Percentiles rank a stretch among this genome's conserved stretches.
Evolutionary conservation across 2,888 invertebrate genomes (phyloP).

Genomic region (Heteromyza rotundicornis): DNA sequence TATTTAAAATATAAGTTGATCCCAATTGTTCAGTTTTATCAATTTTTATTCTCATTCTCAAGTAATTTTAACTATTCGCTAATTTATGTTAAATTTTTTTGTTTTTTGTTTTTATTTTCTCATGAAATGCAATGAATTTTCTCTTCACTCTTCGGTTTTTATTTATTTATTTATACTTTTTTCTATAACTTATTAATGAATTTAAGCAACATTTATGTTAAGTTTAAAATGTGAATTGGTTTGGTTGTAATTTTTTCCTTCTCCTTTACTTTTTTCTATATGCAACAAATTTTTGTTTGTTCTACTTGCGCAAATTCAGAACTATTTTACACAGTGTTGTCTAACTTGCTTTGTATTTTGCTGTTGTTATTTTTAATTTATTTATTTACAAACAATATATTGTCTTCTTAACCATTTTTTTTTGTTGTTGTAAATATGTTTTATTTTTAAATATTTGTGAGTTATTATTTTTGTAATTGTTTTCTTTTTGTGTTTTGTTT

Average conservation of each 20-base stretch:
- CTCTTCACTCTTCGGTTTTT: conserved; percentile 19
- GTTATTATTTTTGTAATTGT: conserved; percentile 5
- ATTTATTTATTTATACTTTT: conserved; percentile 26
- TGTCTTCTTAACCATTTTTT: neutral
- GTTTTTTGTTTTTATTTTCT: neutral
- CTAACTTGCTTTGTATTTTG: too few species aligned
- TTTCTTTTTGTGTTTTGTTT: neutral
- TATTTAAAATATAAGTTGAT: conserved; percentile 63
- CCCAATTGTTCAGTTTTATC: conserved; percentile 62
- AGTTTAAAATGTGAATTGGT: conserved; percentile 10
- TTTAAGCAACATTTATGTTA: conserved; percentile 21
- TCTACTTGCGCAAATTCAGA: too few species aligned
- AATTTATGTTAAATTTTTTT: neutral
- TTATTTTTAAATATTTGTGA: conserved; percentile 14
- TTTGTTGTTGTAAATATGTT: conserved; percentile 11
- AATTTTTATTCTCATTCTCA: conserved; percentile 32
- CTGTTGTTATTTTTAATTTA: neutral
- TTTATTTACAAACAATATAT: neutral
- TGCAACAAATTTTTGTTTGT: conserved; percentile 5
- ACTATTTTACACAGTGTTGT: too few species aligned
- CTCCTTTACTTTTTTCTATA: conserved; percentile 1
- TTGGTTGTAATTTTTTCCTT: neutral
- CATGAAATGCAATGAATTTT: conserved; percentile 20
- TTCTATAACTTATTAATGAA: conserved; percentile 17
- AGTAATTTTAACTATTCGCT: conserved; percentile 16